Percentiles rank a stretch among this genome's conserved stretches.
These are phyloP conservation scores for Zootoca vivipara DNA, from an alignment of 2,113 vertebrate species.

Conservation along the genomic window DNA sequence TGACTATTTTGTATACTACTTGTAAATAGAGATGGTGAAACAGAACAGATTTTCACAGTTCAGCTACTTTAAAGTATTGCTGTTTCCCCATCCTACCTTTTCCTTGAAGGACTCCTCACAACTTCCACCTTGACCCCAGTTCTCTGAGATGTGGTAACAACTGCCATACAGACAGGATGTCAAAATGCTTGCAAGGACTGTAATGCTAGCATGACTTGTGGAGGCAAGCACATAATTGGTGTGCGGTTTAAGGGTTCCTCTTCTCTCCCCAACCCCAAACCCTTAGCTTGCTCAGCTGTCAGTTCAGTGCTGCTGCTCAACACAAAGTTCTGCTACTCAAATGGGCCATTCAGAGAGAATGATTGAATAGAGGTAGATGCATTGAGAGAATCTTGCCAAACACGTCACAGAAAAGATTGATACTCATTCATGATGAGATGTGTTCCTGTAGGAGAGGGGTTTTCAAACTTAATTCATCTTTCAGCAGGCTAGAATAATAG, in stretches of 20 bases:
- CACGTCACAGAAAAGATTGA: rapidly evolving
- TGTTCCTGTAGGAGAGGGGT: neutral
- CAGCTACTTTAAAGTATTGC: neutral
- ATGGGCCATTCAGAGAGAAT: neutral
- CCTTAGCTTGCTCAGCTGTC: neutral
- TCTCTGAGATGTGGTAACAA: slow-evolving; percentile 1
- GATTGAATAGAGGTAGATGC: slow-evolving; percentile 5
- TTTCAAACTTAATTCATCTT: neutral
- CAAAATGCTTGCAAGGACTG: slow-evolving; percentile 37
- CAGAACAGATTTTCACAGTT: neutral
- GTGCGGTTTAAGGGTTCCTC: neutral
- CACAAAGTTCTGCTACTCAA: neutral
- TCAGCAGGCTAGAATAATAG: neutral
- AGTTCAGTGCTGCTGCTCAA: neutral
- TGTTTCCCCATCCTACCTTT: slow-evolving; percentile 2
- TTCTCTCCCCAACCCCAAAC: neutral
- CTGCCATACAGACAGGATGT: slow-evolving; percentile 16
- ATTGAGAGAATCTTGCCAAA: neutral
- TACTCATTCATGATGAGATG: neutral
- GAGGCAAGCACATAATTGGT: slow-evolving; percentile 37
- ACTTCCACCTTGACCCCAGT: neutral
- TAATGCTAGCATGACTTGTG: neutral
- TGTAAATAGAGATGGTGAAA: neutral
- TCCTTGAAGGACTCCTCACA: neutral
- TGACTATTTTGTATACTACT: neutral